A percentile compares a stretch with the other conserved stretches of the same genome.
Conservation (phyloP, 2,888 invertebrate genomes). For the Athrips mouffetella region DNA sequence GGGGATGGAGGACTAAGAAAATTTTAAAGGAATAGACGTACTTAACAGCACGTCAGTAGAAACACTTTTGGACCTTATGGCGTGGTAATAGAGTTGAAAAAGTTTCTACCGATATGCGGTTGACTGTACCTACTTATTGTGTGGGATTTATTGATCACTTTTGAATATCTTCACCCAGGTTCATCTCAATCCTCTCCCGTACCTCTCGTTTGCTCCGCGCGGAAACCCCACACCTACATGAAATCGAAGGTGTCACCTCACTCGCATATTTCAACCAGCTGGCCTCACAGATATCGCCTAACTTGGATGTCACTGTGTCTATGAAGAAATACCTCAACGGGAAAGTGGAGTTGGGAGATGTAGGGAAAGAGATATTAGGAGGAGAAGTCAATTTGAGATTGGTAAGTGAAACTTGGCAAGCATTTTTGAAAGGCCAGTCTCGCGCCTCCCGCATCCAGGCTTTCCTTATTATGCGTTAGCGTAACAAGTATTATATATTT, state of each 20-base stretch:
- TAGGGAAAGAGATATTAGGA: constrained; percentile 35
- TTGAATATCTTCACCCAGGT: constrained; percentile 34
- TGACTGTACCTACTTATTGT: neutral
- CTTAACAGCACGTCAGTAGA: too few species aligned
- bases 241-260: constrained; percentile 50
- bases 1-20: too few species aligned
- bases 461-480: too few species aligned
- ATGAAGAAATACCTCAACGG: constrained; percentile 38
- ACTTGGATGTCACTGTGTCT: constrained; percentile 39
- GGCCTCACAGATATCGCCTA: constrained; percentile 43
- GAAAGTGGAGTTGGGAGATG: constrained; percentile 26
- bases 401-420: constrained; percentile 46
- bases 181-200: constrained; percentile 46
- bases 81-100: too few species aligned
- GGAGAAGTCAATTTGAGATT: constrained; percentile 47
- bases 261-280: constrained; percentile 46
- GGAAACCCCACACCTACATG: constrained; percentile 54
- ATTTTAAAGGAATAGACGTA: too few species aligned
- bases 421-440: too few species aligned
- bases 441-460: too few species aligned
- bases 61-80: too few species aligned
- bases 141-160: neutral
- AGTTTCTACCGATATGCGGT: too few species aligned
- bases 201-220: constrained; percentile 48
- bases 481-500: too few species aligned